Evolutionary conservation across 2,797 vertebrate species (phyloP), one percentile per base, ranked within the genome.

Genomic region (Arrhamphus sclerolepis): DNA sequence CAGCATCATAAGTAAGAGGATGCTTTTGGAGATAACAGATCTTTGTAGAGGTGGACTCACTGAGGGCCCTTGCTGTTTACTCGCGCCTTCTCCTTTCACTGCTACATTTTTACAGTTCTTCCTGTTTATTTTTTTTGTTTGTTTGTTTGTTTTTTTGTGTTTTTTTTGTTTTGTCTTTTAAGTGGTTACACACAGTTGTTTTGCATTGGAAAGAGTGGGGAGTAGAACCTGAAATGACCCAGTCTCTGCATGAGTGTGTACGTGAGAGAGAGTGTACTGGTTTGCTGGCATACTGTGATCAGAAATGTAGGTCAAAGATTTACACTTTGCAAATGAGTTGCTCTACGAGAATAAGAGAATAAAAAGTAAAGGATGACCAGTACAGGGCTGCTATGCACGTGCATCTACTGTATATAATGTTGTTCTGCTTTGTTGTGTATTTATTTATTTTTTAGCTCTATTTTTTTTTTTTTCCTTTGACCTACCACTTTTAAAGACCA

Each of bases 281-380:
- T 56, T 64, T 42, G 53, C 22, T 72, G 65, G 70, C 65, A 72
- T 34, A 47, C 58, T 51, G 46, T 66, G 62, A 78, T 83, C 20
- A 55, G 56, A 77, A 83, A 79, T 78, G 57, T 80, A 64, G 83
- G 76, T 77, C 84, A 80, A 81, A 87, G 61, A 80, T 62, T 50
- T 68, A 82, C 80, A 81, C 82, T 88, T 85, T 87, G 57, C 76
- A 86, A 88, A 90, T 88, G 82, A 84, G 62, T 13, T 31, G 58
- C 54, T 64, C 48, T 61, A n/a, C n/a, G n/a, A n/a, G n/a, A n/a
- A n/a, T n/a, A n/a, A n/a, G 51, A 22, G 4, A 43, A 56, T 54
- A 53, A 67, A 59, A 60, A 56, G 41, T 31, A 48, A 51, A 62
- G 28, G 55, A 62, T 40, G 52, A 67, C 34, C 21, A 56, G 40